Evolutionary conservation across 2,888 invertebrate genomes (phyloP), one percentile per base, ranked within the genome.

Genomic region (Diarsia dahlii): DNA sequence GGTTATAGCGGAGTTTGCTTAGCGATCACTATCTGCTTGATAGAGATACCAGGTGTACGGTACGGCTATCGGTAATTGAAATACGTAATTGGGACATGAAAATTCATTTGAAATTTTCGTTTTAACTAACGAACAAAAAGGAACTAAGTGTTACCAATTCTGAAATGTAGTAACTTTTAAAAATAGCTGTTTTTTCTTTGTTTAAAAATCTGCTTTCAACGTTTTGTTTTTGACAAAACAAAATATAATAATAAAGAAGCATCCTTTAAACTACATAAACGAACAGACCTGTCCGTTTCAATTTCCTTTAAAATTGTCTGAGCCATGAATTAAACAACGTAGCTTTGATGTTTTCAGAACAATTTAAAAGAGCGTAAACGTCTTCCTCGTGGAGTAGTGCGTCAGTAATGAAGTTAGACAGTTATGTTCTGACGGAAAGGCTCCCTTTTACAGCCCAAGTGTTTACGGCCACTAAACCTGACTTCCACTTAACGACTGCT

Each of bases 381-480:
- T 87, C 80, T 84, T 79, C 65, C 64, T 71, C 74, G 77, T 76
- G 72, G 80, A 78, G 87, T 84, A 85, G 87, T 89, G 84, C 84
- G 85, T 85, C 82, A 68, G 91, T 94, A 93, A 94, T 93, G 93
- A 94, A 94, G 93, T 93, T 92, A 92, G 92, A 91, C 93, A 91
- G 92, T 93, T 92, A 92, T 89, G 89, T 90, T 89, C 89, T 83
- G 77, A 86, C 89, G 90, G 89, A 90, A 81, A 76, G 79, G 84
- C 78, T 84, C 90, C 84, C 87, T 91, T 94, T 94, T 93, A 94
- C 91, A 89, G 88, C 91, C 89, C 88, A 89, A 88, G 90, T 92
- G 92, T 95, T 94, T 94, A 94, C 90, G 90, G 91, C 89, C 93
- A 92, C 91, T 94, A 93, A 94, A 95, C 92, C 93, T 91, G 91